These are phyloP conservation scores for Atta texana DNA, from an alignment of 1,140 invertebrate species.

Conservation along the genomic window DNA sequence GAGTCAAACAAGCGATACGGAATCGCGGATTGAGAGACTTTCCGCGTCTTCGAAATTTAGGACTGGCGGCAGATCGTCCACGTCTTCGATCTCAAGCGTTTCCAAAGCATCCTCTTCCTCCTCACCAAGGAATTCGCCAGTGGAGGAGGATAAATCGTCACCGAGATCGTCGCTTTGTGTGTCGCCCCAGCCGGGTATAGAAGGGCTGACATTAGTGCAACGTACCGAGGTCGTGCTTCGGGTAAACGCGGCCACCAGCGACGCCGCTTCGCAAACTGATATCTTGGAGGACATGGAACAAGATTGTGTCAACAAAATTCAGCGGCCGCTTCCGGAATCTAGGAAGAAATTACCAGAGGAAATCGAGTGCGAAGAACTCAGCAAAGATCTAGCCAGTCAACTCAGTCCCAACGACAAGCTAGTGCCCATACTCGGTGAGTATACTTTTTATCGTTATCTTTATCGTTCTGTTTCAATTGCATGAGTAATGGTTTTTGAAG, in stretches of 20 bases:
- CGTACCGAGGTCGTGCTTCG: conserved; percentile 88
- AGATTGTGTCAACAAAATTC: conserved; percentile 45
- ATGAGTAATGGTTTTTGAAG: conserved; percentile 5
- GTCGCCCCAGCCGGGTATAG: conserved; percentile 83
- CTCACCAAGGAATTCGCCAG: conserved; percentile 76
- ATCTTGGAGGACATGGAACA: conserved; percentile 72
- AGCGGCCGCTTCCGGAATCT: conserved; percentile 77
- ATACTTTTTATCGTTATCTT: background rate
- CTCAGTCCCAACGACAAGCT: conserved; percentile 90
- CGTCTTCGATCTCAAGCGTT: conserved; percentile 74
- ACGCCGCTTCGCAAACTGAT: conserved; percentile 89
- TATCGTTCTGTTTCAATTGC: conserved; percentile 16
- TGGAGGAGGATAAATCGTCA: conserved; percentile 65
- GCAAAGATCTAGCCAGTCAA: conserved; percentile 90
- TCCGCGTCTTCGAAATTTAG: conserved; percentile 68
- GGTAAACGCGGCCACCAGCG: conserved; percentile 88
- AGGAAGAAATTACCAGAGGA: conserved; percentile 91
- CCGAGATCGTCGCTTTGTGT: conserved; percentile 78
- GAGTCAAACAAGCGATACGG: conserved; percentile 68
- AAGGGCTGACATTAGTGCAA: conserved; percentile 87
- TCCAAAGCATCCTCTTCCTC: conserved; percentile 79
- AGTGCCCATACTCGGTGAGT: conserved; percentile 89
- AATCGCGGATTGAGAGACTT: conserved; percentile 68
- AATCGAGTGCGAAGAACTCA: conserved; percentile 92
- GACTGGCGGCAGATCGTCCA: conserved; percentile 67